phyloP scores from a whole-genome alignment of 1,140 invertebrate genomes.

The Drosophila lowei region DNA sequence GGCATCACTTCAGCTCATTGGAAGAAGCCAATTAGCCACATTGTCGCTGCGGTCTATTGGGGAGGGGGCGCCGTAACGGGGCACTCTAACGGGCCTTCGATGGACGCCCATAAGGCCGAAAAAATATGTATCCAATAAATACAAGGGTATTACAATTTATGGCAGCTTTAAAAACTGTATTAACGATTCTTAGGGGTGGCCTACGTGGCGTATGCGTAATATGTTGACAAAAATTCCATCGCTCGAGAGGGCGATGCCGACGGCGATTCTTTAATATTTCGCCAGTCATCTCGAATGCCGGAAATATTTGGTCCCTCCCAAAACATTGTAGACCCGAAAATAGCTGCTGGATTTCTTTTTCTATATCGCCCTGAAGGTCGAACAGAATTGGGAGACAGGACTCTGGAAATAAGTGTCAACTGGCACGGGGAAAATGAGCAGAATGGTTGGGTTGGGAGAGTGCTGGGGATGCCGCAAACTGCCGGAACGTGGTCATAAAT shows the following conservation, averaged over 20 bases:
- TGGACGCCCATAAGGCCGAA: constrained; percentile 3
- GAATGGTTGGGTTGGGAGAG: constrained; percentile 3
- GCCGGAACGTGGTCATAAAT: constrained; percentile 55
- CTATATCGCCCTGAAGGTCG: constrained; percentile 13
- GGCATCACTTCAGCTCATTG: constrained; percentile 10
- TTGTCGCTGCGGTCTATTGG: constrained; percentile 38
- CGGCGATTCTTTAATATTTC: constrained; percentile 7
- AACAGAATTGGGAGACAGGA: constrained; percentile 28
- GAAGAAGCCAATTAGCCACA: constrained; percentile 44
- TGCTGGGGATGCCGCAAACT: constrained; percentile 35
- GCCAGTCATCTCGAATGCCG: constrained; percentile 5
- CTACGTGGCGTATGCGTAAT: constrained; percentile 1
- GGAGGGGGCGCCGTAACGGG: no score
- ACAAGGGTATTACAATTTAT: constrained; percentile 2
- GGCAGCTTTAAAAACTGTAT: constrained; percentile 9
- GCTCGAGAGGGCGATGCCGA: background rate
- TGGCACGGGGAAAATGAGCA: constrained; percentile 40
- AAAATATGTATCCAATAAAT: constrained; percentile 16
- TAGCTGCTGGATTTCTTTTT: constrained; percentile 29
- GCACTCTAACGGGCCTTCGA: constrained; percentile 42
- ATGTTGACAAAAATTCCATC: constrained; percentile 2
- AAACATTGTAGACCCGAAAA: constrained; percentile 45
- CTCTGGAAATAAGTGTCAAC: constrained; percentile 51
- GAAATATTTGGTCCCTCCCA: constrained; percentile 14
- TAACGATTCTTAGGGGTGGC: background rate